A percentile compares a stretch with the other conserved stretches of the same genome.
Conservation (phyloP, 2,797 vertebrate species). For the Lepilemur ruficaudatus region DNA sequence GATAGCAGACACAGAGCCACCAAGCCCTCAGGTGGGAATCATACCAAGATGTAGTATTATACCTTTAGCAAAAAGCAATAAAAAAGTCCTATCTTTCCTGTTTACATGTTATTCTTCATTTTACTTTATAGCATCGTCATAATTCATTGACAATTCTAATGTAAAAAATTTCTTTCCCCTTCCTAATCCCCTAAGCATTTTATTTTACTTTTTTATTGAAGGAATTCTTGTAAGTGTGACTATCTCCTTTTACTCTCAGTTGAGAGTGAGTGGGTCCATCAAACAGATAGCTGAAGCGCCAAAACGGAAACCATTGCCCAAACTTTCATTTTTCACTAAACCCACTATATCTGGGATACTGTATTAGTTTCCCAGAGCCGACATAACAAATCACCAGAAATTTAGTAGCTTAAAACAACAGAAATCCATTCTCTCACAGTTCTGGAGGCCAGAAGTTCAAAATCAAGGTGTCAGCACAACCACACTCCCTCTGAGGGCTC, state of each 20-base stretch:
- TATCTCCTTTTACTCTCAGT: not conserved
- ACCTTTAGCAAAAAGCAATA: too few relatives aligned
- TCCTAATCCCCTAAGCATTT: not conserved
- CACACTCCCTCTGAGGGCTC: not conserved
- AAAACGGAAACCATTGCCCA: not conserved
- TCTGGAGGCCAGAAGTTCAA: not conserved
- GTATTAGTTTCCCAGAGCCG: not conserved
- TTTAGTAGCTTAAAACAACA: not conserved
- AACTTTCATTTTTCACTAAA: not conserved
- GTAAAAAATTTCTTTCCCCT: not conserved
- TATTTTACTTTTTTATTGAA: not conserved
- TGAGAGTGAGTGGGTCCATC: not conserved
- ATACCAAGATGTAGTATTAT: not conserved
- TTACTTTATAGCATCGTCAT: not conserved
- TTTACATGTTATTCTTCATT: not conserved
- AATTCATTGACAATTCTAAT: not conserved
- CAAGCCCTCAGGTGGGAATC: not conserved
- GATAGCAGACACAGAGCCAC: rapidly evolving
- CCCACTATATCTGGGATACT: not conserved
- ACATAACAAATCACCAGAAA: not conserved
- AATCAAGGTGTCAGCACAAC: not conserved
- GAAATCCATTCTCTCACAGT: not conserved
- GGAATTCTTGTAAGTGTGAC: not conserved
- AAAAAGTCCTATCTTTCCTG: not conserved
- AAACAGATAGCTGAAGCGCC: not conserved